Evolutionary conservation across 2,113 vertebrate genomes (phyloP).

Genomic region (Leucopsar rothschildi): DNA sequence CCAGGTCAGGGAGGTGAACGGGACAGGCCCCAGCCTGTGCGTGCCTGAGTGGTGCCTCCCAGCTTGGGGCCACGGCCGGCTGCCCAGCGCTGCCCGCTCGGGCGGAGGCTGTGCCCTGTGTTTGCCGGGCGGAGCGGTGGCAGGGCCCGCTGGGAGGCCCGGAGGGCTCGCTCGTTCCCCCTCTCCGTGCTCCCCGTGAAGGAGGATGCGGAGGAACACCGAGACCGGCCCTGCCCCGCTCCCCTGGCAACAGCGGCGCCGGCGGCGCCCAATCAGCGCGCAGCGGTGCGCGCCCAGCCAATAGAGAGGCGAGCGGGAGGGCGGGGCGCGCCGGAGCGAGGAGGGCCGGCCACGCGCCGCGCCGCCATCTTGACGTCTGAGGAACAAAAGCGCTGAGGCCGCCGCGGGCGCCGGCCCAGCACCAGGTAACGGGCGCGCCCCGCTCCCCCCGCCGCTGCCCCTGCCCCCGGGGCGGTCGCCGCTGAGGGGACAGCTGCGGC

Average conservation of each 20-base stretch:
- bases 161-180: accelerated
- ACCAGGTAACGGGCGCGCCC: conserved; percentile 31
- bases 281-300: conserved; percentile 19
- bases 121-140: not conserved
- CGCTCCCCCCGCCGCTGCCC: accelerated
- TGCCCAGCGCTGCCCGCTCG: not conserved
- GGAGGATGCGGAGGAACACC: accelerated
- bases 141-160: not conserved
- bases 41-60: accelerated
- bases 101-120: accelerated
- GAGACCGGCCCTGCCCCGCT: accelerated
- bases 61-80: not conserved
- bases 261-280: conserved; percentile 43
- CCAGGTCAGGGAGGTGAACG: no score
- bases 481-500: not conserved
- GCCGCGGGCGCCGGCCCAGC: not conserved
- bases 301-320: not conserved
- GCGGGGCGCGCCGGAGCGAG: not conserved
- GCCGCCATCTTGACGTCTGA: conserved; percentile 71
- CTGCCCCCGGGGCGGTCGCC: no score
- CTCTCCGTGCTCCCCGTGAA: accelerated
- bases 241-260: conserved; percentile 67
- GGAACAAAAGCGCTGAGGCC: conserved; percentile 72
- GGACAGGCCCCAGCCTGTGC: no score
- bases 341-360: conserved; percentile 12